phyloP scores from a whole-genome alignment of 1,140 invertebrate genomes.

The Drosophila parabipectinata region DNA sequence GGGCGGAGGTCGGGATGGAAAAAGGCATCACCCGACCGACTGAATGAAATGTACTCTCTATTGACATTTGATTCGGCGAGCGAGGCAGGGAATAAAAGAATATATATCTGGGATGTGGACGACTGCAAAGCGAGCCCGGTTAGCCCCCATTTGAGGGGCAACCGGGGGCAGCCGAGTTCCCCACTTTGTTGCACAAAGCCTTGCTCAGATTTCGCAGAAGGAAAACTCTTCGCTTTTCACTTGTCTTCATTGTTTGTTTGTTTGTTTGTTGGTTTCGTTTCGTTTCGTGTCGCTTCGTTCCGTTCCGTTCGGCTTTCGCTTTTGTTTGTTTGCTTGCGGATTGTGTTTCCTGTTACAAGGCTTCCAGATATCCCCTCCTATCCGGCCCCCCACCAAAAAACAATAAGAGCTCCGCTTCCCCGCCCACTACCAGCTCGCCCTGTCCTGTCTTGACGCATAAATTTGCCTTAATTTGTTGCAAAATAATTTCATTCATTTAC shows the following conservation, averaged over 20 bases:
- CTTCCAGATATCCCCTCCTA: conserved; percentile 6
- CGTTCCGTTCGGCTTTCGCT: conserved; percentile 44
- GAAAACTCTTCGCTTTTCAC: conserved; percentile 48
- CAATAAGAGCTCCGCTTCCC: not conserved
- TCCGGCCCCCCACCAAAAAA: not conserved
- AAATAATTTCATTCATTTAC: conserved; percentile 83
- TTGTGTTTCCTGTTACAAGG: conserved; percentile 59
- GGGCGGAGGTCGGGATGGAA: conserved; percentile 8
- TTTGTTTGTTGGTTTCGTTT: conserved; percentile 35
- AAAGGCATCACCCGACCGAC: conserved; percentile 50
- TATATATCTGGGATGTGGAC: conserved; percentile 24
- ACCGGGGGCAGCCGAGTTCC: conserved; percentile 17
- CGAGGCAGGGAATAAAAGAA: conserved; percentile 26
- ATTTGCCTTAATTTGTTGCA: conserved; percentile 83
- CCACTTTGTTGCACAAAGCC: conserved; percentile 65
- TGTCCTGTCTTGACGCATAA: conserved; percentile 67
- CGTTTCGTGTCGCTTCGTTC: conserved; percentile 35
- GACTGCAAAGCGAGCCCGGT: conserved; percentile 20
- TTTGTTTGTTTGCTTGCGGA: conserved; percentile 52
- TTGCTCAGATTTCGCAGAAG: conserved; percentile 69
- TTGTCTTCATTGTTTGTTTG: conserved; percentile 51
- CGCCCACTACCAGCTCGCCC: not conserved
- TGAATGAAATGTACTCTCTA: conserved; percentile 82
- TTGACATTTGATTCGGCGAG: conserved; percentile 75
- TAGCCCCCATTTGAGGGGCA: conserved; percentile 31